phyloP scores from a whole-genome alignment of 2,888 invertebrate species.

The Aspidapion aeneum region DNA sequence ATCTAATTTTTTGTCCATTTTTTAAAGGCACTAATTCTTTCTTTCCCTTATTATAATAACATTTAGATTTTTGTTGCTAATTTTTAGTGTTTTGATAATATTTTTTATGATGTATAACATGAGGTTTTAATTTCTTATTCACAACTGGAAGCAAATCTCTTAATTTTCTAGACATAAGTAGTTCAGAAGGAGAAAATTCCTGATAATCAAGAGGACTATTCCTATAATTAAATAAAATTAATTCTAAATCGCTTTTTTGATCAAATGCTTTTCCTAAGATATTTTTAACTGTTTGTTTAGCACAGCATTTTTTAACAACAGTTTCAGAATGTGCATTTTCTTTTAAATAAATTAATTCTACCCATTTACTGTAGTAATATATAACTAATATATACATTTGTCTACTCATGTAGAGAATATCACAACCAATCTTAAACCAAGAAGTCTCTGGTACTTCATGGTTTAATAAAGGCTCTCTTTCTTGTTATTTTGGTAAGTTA shows the following conservation, averaged over 20 bases:
- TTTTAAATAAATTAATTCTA: background rate
- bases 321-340: background rate
- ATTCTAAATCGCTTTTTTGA: background rate
- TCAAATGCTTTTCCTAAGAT: too few species aligned
- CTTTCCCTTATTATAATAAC: background rate
- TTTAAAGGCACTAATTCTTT: background rate
- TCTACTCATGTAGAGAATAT: background rate
- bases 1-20: background rate
- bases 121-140: background rate
- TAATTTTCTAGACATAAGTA: constrained; percentile 1
- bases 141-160: background rate
- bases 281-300: too few species aligned
- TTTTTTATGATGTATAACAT: background rate
- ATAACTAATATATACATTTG: background rate
- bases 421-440: background rate
- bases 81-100: background rate
- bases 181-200: too few species aligned
- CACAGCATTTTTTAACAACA: too few species aligned
- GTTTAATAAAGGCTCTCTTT: background rate
- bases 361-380: background rate
- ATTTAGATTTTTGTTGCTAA: background rate
- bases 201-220: constrained; percentile 2
- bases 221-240: constrained; percentile 1
- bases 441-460: background rate
- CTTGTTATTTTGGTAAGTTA: background rate